phyloP scores from a whole-genome alignment of 2,888 invertebrate genomes.

The Aquatica leii region DNA sequence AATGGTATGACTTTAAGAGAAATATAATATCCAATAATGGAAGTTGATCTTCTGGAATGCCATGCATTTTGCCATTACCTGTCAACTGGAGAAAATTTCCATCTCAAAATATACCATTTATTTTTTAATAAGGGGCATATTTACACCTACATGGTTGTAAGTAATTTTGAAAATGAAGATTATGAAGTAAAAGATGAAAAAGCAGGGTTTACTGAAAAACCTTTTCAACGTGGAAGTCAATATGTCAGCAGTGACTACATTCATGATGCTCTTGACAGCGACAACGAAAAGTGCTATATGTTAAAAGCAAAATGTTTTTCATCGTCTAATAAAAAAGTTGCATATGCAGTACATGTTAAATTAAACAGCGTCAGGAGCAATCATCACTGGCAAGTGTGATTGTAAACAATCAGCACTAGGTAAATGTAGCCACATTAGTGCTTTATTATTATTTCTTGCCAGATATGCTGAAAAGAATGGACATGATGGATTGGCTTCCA shows the following conservation, averaged over 20 bases:
- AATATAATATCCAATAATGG: not conserved
- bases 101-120: not conserved
- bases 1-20: not conserved
- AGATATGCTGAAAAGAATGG: too few relatives aligned
- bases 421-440: too few relatives aligned
- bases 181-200: slow-evolving; percentile 3
- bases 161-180: not conserved
- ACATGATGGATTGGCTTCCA: too few relatives aligned
- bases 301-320: not conserved
- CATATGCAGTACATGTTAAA: too few relatives aligned
- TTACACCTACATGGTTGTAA: not conserved
- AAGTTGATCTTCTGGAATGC: too few relatives aligned
- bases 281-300: not conserved
- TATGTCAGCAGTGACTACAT: not conserved
- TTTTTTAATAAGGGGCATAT: not conserved
- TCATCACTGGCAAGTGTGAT: not conserved
- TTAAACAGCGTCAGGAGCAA: slow-evolving; percentile 3
- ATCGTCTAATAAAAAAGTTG: too few relatives aligned
- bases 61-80: too few relatives aligned
- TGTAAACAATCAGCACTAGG: too few relatives aligned
- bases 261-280: not conserved
- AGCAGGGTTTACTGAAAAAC: slow-evolving; percentile 2
- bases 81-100: not conserved
- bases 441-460: too few relatives aligned
- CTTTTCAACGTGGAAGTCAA: not conserved